Conservation (phyloP, 1,140 invertebrate species). For the Dryas iulia region DNA sequence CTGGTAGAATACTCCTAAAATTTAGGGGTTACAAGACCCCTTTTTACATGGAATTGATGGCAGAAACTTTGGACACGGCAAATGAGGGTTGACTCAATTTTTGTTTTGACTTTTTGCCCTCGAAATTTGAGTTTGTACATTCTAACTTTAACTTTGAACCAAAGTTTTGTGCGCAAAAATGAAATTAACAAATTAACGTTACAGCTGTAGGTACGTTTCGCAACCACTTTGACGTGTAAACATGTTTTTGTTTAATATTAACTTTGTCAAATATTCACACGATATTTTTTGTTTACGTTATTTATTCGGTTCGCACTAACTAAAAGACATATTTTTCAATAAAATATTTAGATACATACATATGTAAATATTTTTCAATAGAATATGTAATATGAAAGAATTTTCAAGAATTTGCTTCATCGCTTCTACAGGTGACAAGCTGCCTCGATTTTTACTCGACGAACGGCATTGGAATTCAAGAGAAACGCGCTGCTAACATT, state of each 20-base stretch:
- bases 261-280: neutral
- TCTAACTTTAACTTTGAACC: neutral
- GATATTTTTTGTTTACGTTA: too few relatives aligned
- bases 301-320: too few relatives aligned
- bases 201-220: neutral
- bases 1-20: slow-evolving; percentile 32
- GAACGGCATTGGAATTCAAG: neutral
- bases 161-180: neutral
- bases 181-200: slow-evolving; percentile 1
- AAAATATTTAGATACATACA: too few relatives aligned
- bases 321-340: too few relatives aligned
- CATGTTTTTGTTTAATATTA: neutral
- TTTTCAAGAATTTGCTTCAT: neutral
- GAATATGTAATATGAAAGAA: neutral
- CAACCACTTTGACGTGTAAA: neutral
- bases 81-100: slow-evolving; percentile 18
- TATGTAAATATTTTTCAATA: neutral
- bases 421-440: neutral
- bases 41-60: slow-evolving; percentile 33
- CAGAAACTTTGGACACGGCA: slow-evolving; percentile 14
- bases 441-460: neutral
- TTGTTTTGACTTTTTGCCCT: slow-evolving; percentile 11
- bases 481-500: neutral
- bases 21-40: slow-evolving; percentile 34
- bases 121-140: slow-evolving; percentile 3